Evolutionary conservation across 2,888 invertebrate species (phyloP), one percentile per base, ranked within the genome.

Genomic region (Mimumesa dahlbomi): DNA sequence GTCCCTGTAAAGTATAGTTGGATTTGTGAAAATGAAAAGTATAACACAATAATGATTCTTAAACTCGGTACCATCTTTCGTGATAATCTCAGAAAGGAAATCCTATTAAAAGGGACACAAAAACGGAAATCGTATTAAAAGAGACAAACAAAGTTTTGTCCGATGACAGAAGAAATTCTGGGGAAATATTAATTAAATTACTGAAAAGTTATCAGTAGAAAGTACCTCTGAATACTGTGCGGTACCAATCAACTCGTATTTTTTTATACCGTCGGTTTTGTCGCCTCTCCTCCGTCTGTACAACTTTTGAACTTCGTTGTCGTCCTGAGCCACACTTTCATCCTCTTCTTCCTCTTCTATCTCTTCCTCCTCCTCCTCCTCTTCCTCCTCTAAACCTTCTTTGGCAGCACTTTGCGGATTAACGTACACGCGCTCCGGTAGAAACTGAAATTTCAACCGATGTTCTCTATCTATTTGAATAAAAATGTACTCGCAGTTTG

Each of bases 201-300:
- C 2, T 0, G 16, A 48, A 16, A 48, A n/a, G 25, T 25, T 74
- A 53, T 66, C 45, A 45, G 31, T 48, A 48, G 52, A 6, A 18
- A 40, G 62, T 68, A 85, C 87, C 75, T 83, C 69, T 2, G 56
- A 58, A 14, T 85, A 75, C 38, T 59, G 52, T 40, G 67, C 65
- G 16, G 86, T 86, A 52, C 83, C 87, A 29, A 84, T 80, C 67
- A 87, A 73, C 74, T 86, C 82, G 56, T 82, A 83, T 45, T 83
- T 84, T 61, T 45, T 71, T 43, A 46, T 3, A 14, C 19, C 11
- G 5, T 64, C 43, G 9, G 36, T 45, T 1, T 14, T 34, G 9
- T 38, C 19, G 16, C 42, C 16, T 29, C 21, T 25, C 18, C 73
- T 11, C 25, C 63, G 52, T 3, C 74, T 71, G 54, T n/a, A 63